phyloP scores from a whole-genome alignment of 2,888 invertebrate species.

The Drosophila infuscata region DNA sequence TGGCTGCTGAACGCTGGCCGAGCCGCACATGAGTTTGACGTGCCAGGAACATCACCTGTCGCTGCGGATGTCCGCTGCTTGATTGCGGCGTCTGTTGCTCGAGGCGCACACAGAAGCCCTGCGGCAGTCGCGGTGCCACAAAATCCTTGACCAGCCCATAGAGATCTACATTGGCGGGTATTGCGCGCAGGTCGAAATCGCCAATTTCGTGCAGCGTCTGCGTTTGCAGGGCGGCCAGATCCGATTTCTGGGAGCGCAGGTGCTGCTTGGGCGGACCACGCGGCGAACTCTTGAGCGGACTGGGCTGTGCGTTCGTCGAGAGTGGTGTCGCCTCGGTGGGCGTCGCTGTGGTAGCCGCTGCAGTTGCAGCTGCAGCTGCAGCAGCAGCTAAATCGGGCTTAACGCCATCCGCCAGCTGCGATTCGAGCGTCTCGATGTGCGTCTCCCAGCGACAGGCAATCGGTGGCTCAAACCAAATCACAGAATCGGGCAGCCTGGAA shows the following conservation, averaged over 20 bases:
- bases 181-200: conserved; percentile 83
- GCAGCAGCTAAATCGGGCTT: conserved; percentile 39
- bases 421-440: conserved; percentile 82
- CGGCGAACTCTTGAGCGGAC: conserved; percentile 78
- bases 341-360: conserved; percentile 65
- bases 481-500: conserved; percentile 88
- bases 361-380: conserved; percentile 12
- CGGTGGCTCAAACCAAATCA: conserved; percentile 93
- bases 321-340: conserved; percentile 73
- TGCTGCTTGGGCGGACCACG: conserved; percentile 66
- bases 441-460: conserved; percentile 90
- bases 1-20: conserved; percentile 32
- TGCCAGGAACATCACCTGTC: conserved; percentile 75
- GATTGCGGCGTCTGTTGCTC: conserved; percentile 63
- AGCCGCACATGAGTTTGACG: conserved; percentile 61
- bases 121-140: conserved; percentile 83
- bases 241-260: conserved; percentile 72
- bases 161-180: conserved; percentile 83
- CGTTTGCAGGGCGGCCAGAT: conserved; percentile 28
- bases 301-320: conserved; percentile 73
- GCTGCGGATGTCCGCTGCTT: conserved; percentile 27
- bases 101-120: conserved; percentile 82
- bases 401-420: conserved; percentile 77
- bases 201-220: conserved; percentile 74
- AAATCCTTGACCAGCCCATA: conserved; percentile 83